Conservation (phyloP, 1,140 invertebrate genomes). For the Apis cerana region DNA sequence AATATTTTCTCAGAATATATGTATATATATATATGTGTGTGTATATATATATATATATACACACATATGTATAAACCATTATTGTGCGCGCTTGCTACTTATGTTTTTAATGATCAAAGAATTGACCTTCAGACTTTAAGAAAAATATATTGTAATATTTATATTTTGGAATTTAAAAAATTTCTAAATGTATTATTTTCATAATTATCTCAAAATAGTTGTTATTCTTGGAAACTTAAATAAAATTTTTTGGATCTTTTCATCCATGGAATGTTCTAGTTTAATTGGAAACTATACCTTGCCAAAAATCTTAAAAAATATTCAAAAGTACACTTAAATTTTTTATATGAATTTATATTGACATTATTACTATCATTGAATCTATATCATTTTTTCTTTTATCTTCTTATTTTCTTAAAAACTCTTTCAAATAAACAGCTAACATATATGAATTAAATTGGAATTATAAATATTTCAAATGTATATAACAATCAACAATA, state of each 20-base stretch:
- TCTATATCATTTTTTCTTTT: not conserved
- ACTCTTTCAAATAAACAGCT: slow-evolving; percentile 20
- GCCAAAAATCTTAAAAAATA: slow-evolving; percentile 22
- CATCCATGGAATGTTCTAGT: slow-evolving; percentile 38
- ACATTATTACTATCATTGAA: not conserved
- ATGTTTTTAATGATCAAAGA: not conserved
- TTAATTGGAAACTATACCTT: slow-evolving; percentile 19
- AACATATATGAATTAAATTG: slow-evolving; percentile 49
- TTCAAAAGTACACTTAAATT: slow-evolving; percentile 16
- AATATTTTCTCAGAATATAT: slow-evolving; percentile 26
- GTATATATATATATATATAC: not conserved
- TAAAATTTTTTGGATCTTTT: slow-evolving; percentile 16
- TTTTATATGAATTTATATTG: not conserved
- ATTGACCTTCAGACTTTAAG: slow-evolving; percentile 25
- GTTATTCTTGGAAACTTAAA: not conserved
- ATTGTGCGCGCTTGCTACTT: not conserved
- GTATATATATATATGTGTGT: not conserved
- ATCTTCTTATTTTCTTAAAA: slow-evolving; percentile 3
- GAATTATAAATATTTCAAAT: slow-evolving; percentile 59
- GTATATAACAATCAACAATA: slow-evolving; percentile 66
- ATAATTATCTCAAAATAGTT: slow-evolving; percentile 23
- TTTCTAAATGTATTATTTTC: slow-evolving; percentile 1
- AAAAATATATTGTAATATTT: slow-evolving; percentile 20
- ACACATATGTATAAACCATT: slow-evolving; percentile 14
- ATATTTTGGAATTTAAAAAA: slow-evolving; percentile 2